phyloP scores from a whole-genome alignment of 2,797 vertebrate genomes.

The Fratercula arctica region DNA sequence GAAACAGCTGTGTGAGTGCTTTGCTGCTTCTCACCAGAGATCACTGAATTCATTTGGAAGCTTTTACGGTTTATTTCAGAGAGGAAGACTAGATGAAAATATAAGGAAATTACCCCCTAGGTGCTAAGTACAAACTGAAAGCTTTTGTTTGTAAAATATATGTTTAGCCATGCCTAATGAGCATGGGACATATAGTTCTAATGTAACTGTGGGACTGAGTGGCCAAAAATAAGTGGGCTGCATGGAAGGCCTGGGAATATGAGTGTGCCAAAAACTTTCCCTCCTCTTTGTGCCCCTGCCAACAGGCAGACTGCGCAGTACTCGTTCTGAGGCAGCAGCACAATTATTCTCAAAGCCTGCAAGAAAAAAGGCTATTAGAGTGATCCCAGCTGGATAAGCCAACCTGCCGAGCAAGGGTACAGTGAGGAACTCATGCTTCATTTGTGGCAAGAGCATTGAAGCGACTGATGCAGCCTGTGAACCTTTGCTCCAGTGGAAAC shows the following conservation, averaged over 20 bases:
- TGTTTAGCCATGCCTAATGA: not conserved
- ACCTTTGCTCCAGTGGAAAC: not conserved
- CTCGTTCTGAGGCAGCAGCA: not conserved
- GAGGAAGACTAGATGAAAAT: not conserved
- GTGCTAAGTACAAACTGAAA: not conserved
- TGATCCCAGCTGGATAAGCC: not conserved
- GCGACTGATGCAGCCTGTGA: not conserved
- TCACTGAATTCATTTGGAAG: not conserved
- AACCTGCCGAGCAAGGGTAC: not conserved
- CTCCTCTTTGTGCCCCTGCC: not conserved
- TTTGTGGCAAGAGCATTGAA: not conserved
- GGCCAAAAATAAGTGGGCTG: not conserved
- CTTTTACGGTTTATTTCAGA: not conserved
- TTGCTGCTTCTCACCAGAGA: not conserved
- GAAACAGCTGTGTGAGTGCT: not conserved
- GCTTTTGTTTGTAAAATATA: not conserved
- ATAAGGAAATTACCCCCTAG: rapidly evolving
- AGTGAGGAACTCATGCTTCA: not conserved
- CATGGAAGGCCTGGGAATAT: not conserved
- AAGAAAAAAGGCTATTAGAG: not conserved
- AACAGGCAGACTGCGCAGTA: not conserved
- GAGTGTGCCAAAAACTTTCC: not conserved
- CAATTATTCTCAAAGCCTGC: not conserved
- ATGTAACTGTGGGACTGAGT: not conserved
- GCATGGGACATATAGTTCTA: not conserved